phyloP scores from a whole-genome alignment of 2,113 vertebrate species.

The Chloropsis cyanopogon region DNA sequence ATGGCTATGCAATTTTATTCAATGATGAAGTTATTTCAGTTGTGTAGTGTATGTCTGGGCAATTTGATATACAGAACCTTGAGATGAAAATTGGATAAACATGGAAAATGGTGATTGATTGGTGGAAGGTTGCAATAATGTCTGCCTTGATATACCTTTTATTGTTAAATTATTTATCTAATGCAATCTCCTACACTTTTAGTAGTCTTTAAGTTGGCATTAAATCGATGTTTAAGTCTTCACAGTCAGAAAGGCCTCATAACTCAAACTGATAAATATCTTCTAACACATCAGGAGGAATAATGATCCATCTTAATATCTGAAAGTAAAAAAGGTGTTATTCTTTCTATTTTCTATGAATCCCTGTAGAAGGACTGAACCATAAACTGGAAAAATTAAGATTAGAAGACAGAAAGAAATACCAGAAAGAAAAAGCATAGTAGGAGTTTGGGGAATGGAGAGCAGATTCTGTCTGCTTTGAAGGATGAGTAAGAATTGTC shows the following conservation, averaged over 20 bases:
- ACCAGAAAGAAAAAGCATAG: background rate
- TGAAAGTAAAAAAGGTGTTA: background rate
- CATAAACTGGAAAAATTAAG: background rate
- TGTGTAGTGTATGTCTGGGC: conserved; percentile 51
- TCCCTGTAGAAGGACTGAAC: background rate
- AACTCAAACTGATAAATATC: conserved; percentile 62
- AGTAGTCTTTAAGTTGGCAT: conserved; percentile 66
- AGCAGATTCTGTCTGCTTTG: background rate
- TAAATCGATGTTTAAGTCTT: conserved; percentile 67
- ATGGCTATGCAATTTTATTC: conserved; percentile 70
- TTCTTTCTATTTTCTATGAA: background rate
- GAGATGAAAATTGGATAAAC: conserved; percentile 72
- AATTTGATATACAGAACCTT: conserved; percentile 65
- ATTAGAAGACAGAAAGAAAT: background rate
- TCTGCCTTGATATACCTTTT: conserved; percentile 69
- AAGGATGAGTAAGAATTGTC: background rate
- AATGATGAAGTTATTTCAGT: conserved; percentile 74
- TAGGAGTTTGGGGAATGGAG: background rate
- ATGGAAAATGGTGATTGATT: conserved; percentile 74
- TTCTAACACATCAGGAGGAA: conserved; percentile 23
- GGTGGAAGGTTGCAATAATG: conserved; percentile 26
- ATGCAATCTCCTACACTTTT: conserved; percentile 63
- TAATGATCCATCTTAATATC: conserved; percentile 54
- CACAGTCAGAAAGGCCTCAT: conserved; percentile 26
- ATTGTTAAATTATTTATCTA: conserved; percentile 78